phyloP scores from a whole-genome alignment of 1,140 invertebrate species.

The Polypedilum vanderplanki region DNA sequence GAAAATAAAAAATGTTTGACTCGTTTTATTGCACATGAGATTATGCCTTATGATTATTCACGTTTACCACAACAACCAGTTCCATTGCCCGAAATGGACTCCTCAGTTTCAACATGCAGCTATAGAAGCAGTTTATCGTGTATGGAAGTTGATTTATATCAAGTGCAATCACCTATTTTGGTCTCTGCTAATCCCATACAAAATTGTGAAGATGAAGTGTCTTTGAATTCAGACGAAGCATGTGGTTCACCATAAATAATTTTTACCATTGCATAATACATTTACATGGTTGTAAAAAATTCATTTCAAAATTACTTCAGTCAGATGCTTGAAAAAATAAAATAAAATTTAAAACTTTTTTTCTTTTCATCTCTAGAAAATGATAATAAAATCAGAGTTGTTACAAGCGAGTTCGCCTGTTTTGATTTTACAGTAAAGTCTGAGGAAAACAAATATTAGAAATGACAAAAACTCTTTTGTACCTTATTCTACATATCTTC shows the following conservation, averaged over 20 bases:
- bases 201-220: background rate
- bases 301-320: slow-evolving; percentile 7
- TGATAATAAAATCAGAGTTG: too few relatives aligned
- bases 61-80: slow-evolving; percentile 58
- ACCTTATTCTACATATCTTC: too few relatives aligned
- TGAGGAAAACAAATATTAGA: too few relatives aligned
- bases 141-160: background rate
- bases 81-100: slow-evolving; percentile 53
- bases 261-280: background rate
- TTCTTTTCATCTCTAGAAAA: background rate
- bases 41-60: slow-evolving; percentile 57
- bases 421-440: too few relatives aligned
- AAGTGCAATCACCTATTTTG: background rate
- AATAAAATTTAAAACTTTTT: background rate
- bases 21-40: slow-evolving; percentile 56
- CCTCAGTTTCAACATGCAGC: slow-evolving; percentile 37
- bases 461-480: too few relatives aligned
- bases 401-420: too few relatives aligned
- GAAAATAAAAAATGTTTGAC: slow-evolving; percentile 36
- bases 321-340: background rate
- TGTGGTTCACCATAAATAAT: background rate
- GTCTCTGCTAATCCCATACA: background rate
- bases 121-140: background rate
- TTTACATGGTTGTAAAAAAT: background rate
- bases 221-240: background rate